Percentiles rank a stretch among this genome's conserved stretches.
phyloP scores from a whole-genome alignment of 2,797 vertebrate genomes.

The Acipenser oxyrinchus region DNA sequence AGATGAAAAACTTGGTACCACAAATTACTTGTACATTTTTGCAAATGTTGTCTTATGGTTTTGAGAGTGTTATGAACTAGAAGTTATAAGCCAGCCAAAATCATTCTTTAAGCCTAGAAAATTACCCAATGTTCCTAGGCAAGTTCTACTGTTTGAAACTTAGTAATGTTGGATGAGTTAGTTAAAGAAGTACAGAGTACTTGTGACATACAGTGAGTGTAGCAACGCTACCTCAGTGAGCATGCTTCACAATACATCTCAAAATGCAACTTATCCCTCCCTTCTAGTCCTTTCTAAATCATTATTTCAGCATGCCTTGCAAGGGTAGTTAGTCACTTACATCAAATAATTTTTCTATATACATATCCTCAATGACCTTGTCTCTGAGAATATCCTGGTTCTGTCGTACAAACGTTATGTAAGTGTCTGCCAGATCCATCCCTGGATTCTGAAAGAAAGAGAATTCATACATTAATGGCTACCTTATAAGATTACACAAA shows the following conservation, averaged over 20 bases:
- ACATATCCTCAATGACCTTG: constrained; percentile 83
- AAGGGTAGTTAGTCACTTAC: constrained; percentile 65
- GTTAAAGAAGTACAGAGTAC: too few species aligned
- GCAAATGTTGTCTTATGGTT: too few species aligned
- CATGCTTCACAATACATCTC: not conserved
- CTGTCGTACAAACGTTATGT: constrained; percentile 87
- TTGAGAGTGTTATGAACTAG: too few species aligned
- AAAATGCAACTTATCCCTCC: constrained; percentile 1
- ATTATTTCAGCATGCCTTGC: constrained; percentile 17
- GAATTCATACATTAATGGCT: not conserved
- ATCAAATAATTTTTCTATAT: constrained; percentile 83
- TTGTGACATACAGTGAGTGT: too few species aligned
- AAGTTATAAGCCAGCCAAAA: too few species aligned
- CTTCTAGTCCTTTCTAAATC: not conserved
- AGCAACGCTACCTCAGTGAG: not conserved
- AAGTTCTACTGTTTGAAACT: too few species aligned
- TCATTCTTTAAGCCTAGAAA: too few species aligned
- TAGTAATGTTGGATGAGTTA: too few species aligned
- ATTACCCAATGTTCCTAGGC: too few species aligned
- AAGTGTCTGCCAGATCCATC: constrained; percentile 89
- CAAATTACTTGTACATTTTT: too few species aligned
- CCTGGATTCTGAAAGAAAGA: constrained; percentile 75
- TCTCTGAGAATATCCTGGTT: constrained; percentile 92
- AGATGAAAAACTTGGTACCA: too few species aligned
- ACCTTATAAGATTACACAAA: not conserved